A percentile compares a stretch with the other conserved stretches of the same genome.
Conservation (phyloP, 2,797 vertebrate species). For the Pangasius larnaudii region DNA sequence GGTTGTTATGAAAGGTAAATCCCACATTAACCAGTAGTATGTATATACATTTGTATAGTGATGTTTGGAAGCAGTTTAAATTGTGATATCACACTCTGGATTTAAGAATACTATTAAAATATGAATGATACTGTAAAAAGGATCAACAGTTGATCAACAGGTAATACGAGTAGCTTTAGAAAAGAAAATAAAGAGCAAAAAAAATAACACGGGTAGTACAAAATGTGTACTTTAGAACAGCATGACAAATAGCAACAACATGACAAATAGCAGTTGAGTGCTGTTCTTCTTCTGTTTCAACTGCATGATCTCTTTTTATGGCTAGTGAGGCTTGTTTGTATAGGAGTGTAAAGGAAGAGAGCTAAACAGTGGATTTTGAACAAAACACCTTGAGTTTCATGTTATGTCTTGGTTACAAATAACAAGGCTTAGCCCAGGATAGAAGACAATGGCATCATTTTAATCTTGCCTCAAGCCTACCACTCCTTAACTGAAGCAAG, state of each 20-base stretch:
- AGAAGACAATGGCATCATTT: constrained; percentile 59
- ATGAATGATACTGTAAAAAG: not conserved
- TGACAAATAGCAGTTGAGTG: not conserved
- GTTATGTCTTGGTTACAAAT: constrained; percentile 63
- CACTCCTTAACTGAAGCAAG: constrained; percentile 58
- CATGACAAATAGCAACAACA: too few relatives aligned
- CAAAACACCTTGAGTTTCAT: constrained; percentile 62
- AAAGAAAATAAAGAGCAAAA: not conserved
- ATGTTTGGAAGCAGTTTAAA: not conserved
- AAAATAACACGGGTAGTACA: not conserved
- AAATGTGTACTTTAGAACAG: not conserved
- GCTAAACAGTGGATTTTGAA: constrained; percentile 54
- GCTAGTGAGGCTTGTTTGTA: constrained; percentile 36
- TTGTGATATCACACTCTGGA: not conserved
- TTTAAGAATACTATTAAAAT: not conserved
- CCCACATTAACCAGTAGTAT: not conserved
- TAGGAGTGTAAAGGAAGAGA: constrained; percentile 46
- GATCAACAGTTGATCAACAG: not conserved
- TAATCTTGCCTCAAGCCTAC: constrained; percentile 55
- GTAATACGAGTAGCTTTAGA: not conserved
- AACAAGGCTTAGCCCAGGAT: constrained; percentile 50
- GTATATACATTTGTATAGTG: not conserved
- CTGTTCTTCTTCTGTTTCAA: not conserved
- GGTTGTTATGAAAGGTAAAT: not conserved
- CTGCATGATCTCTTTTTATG: constrained; percentile 34